Evolutionary conservation across 2,888 invertebrate species (phyloP).

Genomic region (Octodonta nipae): DNA sequence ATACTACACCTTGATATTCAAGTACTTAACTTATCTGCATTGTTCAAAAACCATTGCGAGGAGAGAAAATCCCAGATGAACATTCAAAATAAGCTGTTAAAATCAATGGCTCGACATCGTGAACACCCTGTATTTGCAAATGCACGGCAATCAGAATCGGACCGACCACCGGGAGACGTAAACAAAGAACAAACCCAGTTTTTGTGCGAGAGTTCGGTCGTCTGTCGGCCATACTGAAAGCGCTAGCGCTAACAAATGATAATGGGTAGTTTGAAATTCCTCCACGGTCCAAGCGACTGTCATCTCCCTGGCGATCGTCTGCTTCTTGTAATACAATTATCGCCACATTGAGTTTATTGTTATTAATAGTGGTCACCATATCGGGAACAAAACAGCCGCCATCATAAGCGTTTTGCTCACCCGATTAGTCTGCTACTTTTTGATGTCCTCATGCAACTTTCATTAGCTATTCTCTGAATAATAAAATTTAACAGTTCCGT

Average conservation of each 20-base stretch:
- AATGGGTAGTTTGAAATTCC: conserved; percentile 36
- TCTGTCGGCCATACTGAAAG: conserved; percentile 20
- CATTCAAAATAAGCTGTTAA: no score
- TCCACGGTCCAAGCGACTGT: conserved; percentile 24
- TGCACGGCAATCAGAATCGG: no score
- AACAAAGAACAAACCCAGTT: no score
- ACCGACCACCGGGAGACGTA: no score
- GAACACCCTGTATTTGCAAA: no score
- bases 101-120: no score
- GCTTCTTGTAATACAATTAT: conserved; percentile 36
- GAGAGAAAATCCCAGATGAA: no score
- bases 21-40: no score
- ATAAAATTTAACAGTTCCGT: conserved; percentile 33
- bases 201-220: no score
- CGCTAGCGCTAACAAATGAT: conserved; percentile 34
- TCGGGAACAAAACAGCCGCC: conserved; percentile 32
- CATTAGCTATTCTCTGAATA: conserved; percentile 30
- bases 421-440: conserved; percentile 32
- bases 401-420: conserved; percentile 34
- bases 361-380: conserved; percentile 37
- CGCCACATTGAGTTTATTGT: conserved; percentile 39
- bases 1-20: no score
- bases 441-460: conserved; percentile 29
- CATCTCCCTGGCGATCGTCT: conserved; percentile 22
- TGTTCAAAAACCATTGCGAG: no score